These are phyloP conservation scores for Dione vanillae DNA, from an alignment of 2,888 invertebrate species.

Conservation along the genomic window DNA sequence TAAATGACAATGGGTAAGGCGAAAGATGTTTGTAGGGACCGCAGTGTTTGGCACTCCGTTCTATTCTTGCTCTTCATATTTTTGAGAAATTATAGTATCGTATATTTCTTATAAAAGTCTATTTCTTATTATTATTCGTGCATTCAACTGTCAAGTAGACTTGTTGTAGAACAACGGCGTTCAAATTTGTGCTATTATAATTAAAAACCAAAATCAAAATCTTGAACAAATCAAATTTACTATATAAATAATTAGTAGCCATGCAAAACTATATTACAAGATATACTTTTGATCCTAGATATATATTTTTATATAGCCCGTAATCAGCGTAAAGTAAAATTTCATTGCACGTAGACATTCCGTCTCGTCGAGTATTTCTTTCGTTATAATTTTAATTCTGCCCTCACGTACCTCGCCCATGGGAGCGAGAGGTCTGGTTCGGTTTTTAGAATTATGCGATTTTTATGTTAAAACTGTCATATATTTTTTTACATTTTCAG, in stretches of 20 bases:
- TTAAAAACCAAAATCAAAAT: too few relatives aligned
- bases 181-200: too few relatives aligned
- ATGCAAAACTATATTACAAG: background rate
- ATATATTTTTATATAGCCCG: background rate
- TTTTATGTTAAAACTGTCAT: slow-evolving; percentile 8
- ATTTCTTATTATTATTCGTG: too few relatives aligned
- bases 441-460: slow-evolving; percentile 42
- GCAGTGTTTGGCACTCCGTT: too few relatives aligned
- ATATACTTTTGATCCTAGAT: background rate
- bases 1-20: too few relatives aligned
- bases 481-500: background rate
- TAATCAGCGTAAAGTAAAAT: slow-evolving; percentile 28
- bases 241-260: background rate
- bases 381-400: slow-evolving; percentile 71
- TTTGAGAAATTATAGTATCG: too few relatives aligned
- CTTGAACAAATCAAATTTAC: too few relatives aligned
- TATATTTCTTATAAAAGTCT: too few relatives aligned
- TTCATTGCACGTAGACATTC: slow-evolving; percentile 36
- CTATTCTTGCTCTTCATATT: too few relatives aligned
- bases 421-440: slow-evolving; percentile 49
- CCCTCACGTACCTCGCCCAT: slow-evolving; percentile 54
- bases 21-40: too few relatives aligned
- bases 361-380: slow-evolving; percentile 46
- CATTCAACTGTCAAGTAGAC: too few relatives aligned
- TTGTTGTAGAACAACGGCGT: too few relatives aligned